Evolutionary conservation across 1,140 invertebrate genomes (phyloP), one percentile per base, ranked within the genome.

Genomic region (Achatina immaculata): DNA sequence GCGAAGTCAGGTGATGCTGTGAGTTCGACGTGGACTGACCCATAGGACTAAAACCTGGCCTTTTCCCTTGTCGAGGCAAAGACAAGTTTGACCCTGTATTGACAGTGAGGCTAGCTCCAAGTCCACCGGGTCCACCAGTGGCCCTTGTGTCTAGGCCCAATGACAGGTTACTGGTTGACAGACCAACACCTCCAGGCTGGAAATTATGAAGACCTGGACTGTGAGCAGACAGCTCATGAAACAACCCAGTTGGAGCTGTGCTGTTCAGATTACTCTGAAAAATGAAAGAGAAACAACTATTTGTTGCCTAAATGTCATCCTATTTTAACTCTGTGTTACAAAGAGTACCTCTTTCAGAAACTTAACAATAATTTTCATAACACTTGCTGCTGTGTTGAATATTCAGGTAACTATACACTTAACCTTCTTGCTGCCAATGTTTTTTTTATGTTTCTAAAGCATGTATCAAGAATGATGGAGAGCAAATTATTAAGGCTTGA

Each of bases 41-140:
- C 19, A 78, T n/a, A 34, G 76, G 62, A 31, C 68, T 78, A 62
- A 78, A 78, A 16, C 28, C 36, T 24, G 68, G 45, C 43, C 76
- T 38, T 19, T 62, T n/a, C 24, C n/a, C 43, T 3, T 36, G 62
- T 31, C 45, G 76, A 24, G 76, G 36, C 31, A 66, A 58, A 34
- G 58, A 45, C 38, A 38, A 34, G 65, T 28, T 36, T 31, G 58
- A 78, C 28, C 58, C 51, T 76, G 76, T 78, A 42, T 78, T 78
- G 76, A 78, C 36, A 36, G 62, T 78, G 7, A 78, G 76, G 9
- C 76, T 62, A 11, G 58, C 31, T 28, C 74, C 74, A 24, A 62
- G 36, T 3, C 51, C 74, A 38, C 14, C 42, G 36, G 6, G n/a
- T 62, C 58, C 58, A 34, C 28, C 58, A 31, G 58, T 28, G 7